Evolutionary conservation across 2,888 invertebrate species (phyloP).

Genomic region (Cantharis flavilabris): DNA sequence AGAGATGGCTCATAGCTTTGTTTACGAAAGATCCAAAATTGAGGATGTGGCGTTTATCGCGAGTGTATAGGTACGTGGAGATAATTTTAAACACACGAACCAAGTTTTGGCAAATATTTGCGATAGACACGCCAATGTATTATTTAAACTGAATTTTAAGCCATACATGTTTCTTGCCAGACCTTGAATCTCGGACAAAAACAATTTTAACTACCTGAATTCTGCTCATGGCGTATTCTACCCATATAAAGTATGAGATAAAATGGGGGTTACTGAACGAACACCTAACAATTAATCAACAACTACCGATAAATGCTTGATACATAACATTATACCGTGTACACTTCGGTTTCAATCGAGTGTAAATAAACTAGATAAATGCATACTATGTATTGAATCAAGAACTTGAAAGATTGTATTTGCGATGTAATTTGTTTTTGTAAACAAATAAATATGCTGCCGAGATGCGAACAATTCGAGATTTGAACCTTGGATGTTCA

Average conservation of each 20-base stretch:
- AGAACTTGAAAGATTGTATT: neutral
- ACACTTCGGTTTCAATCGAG: neutral
- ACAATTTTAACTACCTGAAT: constrained; percentile 13
- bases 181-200: constrained; percentile 18
- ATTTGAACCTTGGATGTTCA: neutral
- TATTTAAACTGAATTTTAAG: constrained; percentile 7
- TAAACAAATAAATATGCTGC: neutral
- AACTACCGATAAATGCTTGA: constrained; percentile 2
- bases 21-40: neutral
- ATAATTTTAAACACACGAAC: constrained; percentile 9
- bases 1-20: neutral
- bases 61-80: constrained; percentile 2
- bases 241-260: constrained; percentile 3
- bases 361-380: neutral
- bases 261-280: constrained; percentile 3
- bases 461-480: neutral
- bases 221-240: constrained; percentile 7
- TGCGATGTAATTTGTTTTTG: neutral
- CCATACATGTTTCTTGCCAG: constrained; percentile 10
- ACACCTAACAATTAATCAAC: constrained; percentile 5
- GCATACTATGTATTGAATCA: neutral
- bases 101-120: constrained; percentile 13
- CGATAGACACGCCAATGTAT: constrained; percentile 18
- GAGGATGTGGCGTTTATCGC: neutral
- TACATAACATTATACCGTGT: constrained; percentile 1